These are phyloP conservation scores for Ptychodera flava DNA, from an alignment of 35 echinoderm and acorn worm genomes.

Conservation along the genomic window DNA sequence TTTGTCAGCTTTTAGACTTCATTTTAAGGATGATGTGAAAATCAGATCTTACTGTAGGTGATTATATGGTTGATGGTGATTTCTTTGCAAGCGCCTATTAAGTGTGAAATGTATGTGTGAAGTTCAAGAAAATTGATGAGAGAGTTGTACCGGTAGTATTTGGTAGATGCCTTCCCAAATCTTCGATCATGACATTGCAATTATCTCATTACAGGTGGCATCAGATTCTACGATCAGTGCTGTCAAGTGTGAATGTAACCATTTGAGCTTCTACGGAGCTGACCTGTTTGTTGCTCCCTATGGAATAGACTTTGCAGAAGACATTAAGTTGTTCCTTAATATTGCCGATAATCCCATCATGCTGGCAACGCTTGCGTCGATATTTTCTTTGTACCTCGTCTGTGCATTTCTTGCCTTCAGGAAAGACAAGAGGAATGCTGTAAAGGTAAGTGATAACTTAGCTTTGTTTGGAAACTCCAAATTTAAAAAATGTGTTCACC, in stretches of 20 bases:
- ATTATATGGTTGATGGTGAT: no score
- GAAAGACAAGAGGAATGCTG: background rate
- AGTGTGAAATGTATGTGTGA: no score
- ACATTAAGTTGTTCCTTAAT: background rate
- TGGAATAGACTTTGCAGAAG: background rate
- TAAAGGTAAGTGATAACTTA: background rate
- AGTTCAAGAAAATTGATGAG: no score
- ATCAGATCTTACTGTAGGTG: no score
- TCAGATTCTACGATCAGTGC: background rate
- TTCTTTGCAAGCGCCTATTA: no score
- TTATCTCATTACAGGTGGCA: background rate
- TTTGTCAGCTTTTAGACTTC: no score
- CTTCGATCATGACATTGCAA: no score
- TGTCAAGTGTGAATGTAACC: slow-evolving; percentile 74
- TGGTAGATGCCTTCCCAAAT: no score
- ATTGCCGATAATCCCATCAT: background rate
- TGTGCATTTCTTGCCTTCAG: background rate
- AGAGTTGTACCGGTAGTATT: no score
- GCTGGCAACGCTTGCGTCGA: background rate
- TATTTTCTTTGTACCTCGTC: background rate
- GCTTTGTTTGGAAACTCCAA: no score
- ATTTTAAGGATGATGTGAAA: no score
- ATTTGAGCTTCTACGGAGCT: slow-evolving; percentile 64
- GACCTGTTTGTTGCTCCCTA: slow-evolving; percentile 73
- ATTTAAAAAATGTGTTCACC: no score